Evolutionary conservation across 1,140 invertebrate genomes (phyloP), one percentile per base, ranked within the genome.

Genomic region (Microplitis mediator): DNA sequence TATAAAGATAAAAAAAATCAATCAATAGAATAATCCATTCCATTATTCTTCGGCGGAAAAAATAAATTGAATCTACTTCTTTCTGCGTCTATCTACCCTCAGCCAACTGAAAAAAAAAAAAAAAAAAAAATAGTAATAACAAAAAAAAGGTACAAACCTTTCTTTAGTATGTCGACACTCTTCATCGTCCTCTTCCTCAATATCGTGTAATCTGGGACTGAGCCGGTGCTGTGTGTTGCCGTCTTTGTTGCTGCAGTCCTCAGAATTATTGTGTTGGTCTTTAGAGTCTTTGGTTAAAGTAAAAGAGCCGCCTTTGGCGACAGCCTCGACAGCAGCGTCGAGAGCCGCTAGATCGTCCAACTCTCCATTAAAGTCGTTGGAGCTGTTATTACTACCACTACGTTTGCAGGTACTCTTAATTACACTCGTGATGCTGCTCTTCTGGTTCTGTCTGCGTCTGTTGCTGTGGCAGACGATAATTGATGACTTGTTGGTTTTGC

Each of bases 111-210:
- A 23, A 23, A 23, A 1, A 23, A 6, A 8, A 23, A 58, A 23
- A 3, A 8, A 58, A 58, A 58, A 6, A 8, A 23, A 58, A 3
- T 3, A 31, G 9, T 72, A 16, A 74, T 34, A 67, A 73, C 51
- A 63, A 67, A 65, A 64, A 56, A 52, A 54, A 52, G 23, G 23
- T 23, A 83, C 81, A 81, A 68, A 87, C 86, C 85, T 82, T 71
- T 83, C 84, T 67, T 77, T 81, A n/a, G 74, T 81, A 68, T 83
- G 80, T n/a, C 83, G 83, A 65, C 85, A 75, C 63, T 88, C 86
- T 62, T 87, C 85, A 78, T 89, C 88, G 74, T 89, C 88, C 76
- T 89, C 88, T 62, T 89, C 88, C 75, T 89, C 86, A 69, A 89
- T 89, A 67, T 89, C 88, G 78, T 89, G 88, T 11, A 89, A 78